These are phyloP conservation scores for Eumaeus atala DNA, from an alignment of 1,140 invertebrate species.

Conservation along the genomic window DNA sequence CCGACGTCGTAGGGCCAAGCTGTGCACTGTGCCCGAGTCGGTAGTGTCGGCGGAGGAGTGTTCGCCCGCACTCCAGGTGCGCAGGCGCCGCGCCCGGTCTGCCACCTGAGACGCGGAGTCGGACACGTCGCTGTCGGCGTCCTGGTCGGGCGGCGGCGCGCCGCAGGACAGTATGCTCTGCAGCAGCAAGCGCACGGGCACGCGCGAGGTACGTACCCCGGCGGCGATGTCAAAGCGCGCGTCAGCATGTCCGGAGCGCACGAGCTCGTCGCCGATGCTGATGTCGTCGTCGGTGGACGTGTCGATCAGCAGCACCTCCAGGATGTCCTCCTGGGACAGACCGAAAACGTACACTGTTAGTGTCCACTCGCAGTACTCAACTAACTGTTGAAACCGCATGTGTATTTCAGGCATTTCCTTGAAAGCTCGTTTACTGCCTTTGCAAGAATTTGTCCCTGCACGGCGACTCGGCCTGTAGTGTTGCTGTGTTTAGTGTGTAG, in stretches of 20 bases:
- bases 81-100: conserved; percentile 24
- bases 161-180: too few species aligned
- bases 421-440: too few species aligned
- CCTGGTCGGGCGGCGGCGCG: conserved; percentile 10
- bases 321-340: conserved; percentile 30
- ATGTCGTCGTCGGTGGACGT: conserved; percentile 42
- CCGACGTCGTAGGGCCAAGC: neutral
- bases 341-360: neutral
- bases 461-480: too few species aligned
- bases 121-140: conserved; percentile 28
- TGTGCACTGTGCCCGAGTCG: neutral
- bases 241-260: conserved; percentile 46
- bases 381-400: too few species aligned
- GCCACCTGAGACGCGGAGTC: conserved; percentile 34
- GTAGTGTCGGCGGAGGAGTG: neutral
- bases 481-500: too few species aligned
- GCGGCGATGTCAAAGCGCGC: conserved; percentile 29
- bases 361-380: too few species aligned
- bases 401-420: too few species aligned
- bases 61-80: conserved; percentile 29
- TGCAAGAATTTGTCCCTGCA: too few species aligned
- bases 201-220: conserved; percentile 1
- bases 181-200: conserved; percentile 23
- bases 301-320: conserved; percentile 51
- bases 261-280: conserved; percentile 35